phyloP scores from a whole-genome alignment of 1,140 invertebrate species.

The Leptonema lineaticorne region DNA sequence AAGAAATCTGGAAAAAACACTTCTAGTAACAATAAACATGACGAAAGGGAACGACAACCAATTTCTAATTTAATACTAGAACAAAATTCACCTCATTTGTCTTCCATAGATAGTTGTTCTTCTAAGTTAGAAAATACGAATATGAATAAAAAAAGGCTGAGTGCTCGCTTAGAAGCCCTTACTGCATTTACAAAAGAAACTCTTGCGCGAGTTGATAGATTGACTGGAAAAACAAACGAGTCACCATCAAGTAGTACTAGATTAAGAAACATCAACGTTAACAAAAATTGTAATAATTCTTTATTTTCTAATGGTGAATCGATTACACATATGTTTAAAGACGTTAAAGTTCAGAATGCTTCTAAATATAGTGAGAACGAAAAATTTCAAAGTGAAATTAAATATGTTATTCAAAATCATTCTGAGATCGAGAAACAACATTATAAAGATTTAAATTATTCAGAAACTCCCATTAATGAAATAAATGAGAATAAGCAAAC shows the following conservation, averaged over 20 bases:
- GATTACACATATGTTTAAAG: no score
- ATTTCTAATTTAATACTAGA: slow-evolving; percentile 23
- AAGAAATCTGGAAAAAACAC: slow-evolving; percentile 16
- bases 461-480: slow-evolving; percentile 52
- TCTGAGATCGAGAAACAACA: slow-evolving; percentile 57
- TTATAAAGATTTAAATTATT: no score
- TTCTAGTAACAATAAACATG: not conserved
- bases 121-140: slow-evolving; percentile 28
- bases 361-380: no score
- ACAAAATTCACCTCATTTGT: slow-evolving; percentile 30
- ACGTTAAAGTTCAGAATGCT: not conserved
- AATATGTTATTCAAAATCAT: slow-evolving; percentile 56
- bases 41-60: slow-evolving; percentile 22
- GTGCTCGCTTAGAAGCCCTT: slow-evolving; percentile 63
- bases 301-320: no score
- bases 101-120: slow-evolving; percentile 37
- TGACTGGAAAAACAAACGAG: slow-evolving; percentile 53
- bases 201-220: slow-evolving; percentile 65
- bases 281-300: slow-evolving; percentile 3
- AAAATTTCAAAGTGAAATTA: no score
- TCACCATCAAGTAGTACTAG: slow-evolving; percentile 3
- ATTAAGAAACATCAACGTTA: not conserved
- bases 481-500: slow-evolving; percentile 47
- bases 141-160: slow-evolving; percentile 50
- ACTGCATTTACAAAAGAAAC: slow-evolving; percentile 67